These are phyloP conservation scores for Hyles euphorbiae DNA, from an alignment of 1,140 invertebrate genomes.

Conservation along the genomic window DNA sequence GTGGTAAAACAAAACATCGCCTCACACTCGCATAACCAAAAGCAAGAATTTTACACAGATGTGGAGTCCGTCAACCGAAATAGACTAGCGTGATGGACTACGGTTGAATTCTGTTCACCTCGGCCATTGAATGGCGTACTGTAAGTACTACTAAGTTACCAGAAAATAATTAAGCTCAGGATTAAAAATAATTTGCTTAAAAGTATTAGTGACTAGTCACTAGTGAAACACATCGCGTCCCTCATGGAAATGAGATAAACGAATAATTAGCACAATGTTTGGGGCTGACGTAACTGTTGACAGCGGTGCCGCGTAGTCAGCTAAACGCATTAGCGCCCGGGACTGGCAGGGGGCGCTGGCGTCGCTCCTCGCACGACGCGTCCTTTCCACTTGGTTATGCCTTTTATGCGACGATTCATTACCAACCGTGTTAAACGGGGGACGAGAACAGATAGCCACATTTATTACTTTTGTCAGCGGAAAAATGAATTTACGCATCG, in stretches of 20 bases:
- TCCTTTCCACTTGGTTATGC: conserved; percentile 71
- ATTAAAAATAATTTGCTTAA: no score
- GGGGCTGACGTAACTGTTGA: conserved; percentile 32
- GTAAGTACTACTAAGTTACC: no score
- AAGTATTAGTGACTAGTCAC: no score
- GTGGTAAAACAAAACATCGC: no score
- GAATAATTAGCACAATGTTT: conserved; percentile 17
- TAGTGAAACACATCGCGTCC: no score
- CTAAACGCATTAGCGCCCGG: conserved; percentile 48
- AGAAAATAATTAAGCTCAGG: no score
- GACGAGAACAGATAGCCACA: conserved; percentile 62
- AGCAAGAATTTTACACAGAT: no score
- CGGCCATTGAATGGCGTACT: no score
- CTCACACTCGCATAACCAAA: no score
- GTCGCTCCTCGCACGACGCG: conserved; percentile 21
- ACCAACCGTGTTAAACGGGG: conserved; percentile 46
- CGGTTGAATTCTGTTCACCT: no score
- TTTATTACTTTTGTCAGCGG: conserved; percentile 73
- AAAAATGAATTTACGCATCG: conserved; percentile 69
- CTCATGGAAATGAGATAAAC: background rate
- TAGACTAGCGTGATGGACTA: no score
- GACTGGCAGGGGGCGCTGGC: conserved; percentile 11
- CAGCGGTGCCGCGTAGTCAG: conserved; percentile 38
- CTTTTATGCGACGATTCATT: conserved; percentile 73
- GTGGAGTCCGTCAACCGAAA: no score